Base-by-base conservation (phyloP, 2,797 vertebrate genomes). In the Remorina albescens region DNA sequence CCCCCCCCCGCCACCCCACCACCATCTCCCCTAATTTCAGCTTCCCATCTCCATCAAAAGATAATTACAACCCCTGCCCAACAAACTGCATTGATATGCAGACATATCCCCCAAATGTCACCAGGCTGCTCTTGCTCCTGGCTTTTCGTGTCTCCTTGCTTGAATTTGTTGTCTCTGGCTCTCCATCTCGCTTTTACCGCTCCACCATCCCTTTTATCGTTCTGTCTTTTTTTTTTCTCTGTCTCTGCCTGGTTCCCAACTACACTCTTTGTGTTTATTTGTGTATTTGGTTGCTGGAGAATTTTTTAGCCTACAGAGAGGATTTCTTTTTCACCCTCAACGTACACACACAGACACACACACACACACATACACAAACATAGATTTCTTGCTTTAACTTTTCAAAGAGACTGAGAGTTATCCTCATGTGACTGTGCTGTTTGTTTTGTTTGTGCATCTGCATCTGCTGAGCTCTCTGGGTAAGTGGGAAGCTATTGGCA, bases 361-460 rank as follows among this genome's bases (percentile, higher is more conserved):
- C 6, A 30, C 30, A 30, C 30, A 30, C 30, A 30, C 30, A 30
- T 6, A 30, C 30, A 30, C 30, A 30, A 1, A 4, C 21, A 1
- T 3, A 2, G 15, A 11, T 37, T 64, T 67, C 23, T 71, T 50
- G 11, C 61, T 76, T 78, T 63, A 55, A 19, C 50, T 74, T 87
- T 81, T 87, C 80, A 88, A 81, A 67, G 59, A 77, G 71, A 71
- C 51, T 1, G 41, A 50, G 55, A 23, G 23, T 58, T 77, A 80
- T 90, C 84, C 77, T 83, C 73, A 46, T 79, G 69, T 80, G 85
- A 83, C 71, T 83, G 53, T 23, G 21, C 55, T 64, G 46, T 85
- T 82, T 85, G 74, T 85, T 83, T 86, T 61, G 65, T 59, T 42
- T 28, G 50, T n/a, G 6, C 30, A 5, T 49, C 42, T 46, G 56